Evolutionary conservation across 2,888 invertebrate genomes (phyloP), one percentile per base, ranked within the genome.

Genomic region (Eulithis testata): DNA sequence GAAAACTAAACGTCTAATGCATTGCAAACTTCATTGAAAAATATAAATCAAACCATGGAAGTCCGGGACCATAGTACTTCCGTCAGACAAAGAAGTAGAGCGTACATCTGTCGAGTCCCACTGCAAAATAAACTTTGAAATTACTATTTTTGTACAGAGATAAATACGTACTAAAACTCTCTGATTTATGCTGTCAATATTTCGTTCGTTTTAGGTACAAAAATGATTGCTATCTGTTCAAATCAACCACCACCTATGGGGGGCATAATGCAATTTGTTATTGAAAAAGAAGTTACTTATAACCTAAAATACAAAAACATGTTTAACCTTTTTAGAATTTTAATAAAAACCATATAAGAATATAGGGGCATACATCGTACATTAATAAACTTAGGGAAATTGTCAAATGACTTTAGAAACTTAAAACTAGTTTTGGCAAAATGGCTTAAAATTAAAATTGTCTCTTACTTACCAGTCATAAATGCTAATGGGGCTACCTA

Each of bases 61-160:
- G 58, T 86, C 85, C 69, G 80, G 79, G 53, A 76, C 71, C 47
- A 77, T 72, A 11, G 80, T 79, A 73, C 84, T 88, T 72, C 77
- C 84, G 54, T 86, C 84, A n/a, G 87, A 85, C 65, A 78, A 21
- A 40, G 85, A 71, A 61, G 81, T 82, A 62, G 86, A 86, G 71
- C 73, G 83, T 49, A 79, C 71, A 52, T 86, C 87, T 52, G 79
- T 78, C 8, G 83, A 81, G 63, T 86, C 85, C 81, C 84, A 86
- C 89, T 89, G 87, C 36, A 76, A 76, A 65, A 67, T 36, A 68
- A 69, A 57, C 14, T 53, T 6, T n/a, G 8, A 4, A 14, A 40
- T 53, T 53, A 53, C 52, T 31, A 21, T 36, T 6, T 12, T n/a
- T n/a, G 31, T 51, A 51, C 3, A 3, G 11, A 51, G 27, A 11